phyloP scores from a whole-genome alignment of 2,797 vertebrate species.

The Pogoniulus pusillus region DNA sequence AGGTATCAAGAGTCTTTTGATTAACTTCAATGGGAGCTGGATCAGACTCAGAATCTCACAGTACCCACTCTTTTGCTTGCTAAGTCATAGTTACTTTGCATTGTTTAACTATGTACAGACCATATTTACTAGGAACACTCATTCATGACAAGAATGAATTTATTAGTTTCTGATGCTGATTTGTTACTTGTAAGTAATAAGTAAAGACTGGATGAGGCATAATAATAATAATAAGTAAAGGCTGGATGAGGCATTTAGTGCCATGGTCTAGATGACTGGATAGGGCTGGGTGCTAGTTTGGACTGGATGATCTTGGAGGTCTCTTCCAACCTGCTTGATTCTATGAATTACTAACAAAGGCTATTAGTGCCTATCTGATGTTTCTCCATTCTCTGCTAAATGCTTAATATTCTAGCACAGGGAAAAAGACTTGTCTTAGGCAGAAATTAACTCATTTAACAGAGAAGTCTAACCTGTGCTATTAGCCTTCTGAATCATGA shows the following conservation, averaged over 20 bases:
- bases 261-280: too few relatives aligned
- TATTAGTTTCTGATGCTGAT: constrained; percentile 54
- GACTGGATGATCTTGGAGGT: too few relatives aligned
- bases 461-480: constrained; percentile 7
- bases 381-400: constrained; percentile 49
- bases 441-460: constrained; percentile 15
- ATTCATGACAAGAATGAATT: constrained; percentile 38
- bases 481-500: background rate
- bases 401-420: constrained; percentile 23
- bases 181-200: constrained; percentile 62
- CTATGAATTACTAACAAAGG: constrained; percentile 57
- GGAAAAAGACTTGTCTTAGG: background rate
- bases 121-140: constrained; percentile 51
- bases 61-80: background rate
- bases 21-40: background rate
- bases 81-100: constrained; percentile 10
- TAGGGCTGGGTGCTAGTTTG: too few relatives aligned
- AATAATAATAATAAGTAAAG: too few relatives aligned
- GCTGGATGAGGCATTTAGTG: too few relatives aligned
- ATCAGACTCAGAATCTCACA: background rate
- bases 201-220: too few relatives aligned
- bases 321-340: too few relatives aligned
- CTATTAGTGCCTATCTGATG: constrained; percentile 51
- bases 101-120: constrained; percentile 12
- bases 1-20: background rate